Base-by-base conservation (phyloP, 2,888 invertebrate species). In the Agonopterix heracliana region DNA sequence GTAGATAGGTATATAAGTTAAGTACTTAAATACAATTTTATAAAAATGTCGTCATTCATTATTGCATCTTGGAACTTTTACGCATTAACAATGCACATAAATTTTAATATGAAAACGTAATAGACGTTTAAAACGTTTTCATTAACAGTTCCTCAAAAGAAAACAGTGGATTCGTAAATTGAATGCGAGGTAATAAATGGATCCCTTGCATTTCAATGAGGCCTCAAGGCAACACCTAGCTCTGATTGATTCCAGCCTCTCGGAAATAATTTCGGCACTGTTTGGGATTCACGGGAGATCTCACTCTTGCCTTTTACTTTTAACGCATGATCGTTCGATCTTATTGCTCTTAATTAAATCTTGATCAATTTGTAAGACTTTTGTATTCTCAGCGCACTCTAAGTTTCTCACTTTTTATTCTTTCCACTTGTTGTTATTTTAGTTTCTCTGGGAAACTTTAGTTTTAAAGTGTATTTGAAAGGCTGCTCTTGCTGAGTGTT, bases 181-280 rank as follows among this genome's bases (percentile, higher is more conserved):
- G 74, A 80, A 80, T 75, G 74, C 70, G 69, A 69, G 69, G 76
- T 74, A 82, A 81, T 81, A 81, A 72, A 82, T 74, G 76, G 68
- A 76, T 71, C 71, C 68, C 78, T 76, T 81, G 80, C 81, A 82
- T 82, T 78, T 78, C 71, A 82, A 83, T 82, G 76, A 83, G 74
- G 61, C 60, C 63, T 68, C 59, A 60, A 66, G 71, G 63, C 68
- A 11, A 63, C 73, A 77, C 72, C 71, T 68, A 64, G 64, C 70
- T 70, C 68, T 77, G 78, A 81, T 78, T 78, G 81, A 79, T 77
- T 79, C 74, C 74, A 66, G 72, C 68, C 72, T 69, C 68, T 66
- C 67, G 68, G 70, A 78, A 79, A 79, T 77, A 69, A 76, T 78
- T 73, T 69, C 67, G 68, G 61, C 68, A 26, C 70, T 74, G 66